Evolutionary conservation across 2,113 vertebrate genomes (phyloP).

Genomic region (Epinephelus cyanopodus): DNA sequence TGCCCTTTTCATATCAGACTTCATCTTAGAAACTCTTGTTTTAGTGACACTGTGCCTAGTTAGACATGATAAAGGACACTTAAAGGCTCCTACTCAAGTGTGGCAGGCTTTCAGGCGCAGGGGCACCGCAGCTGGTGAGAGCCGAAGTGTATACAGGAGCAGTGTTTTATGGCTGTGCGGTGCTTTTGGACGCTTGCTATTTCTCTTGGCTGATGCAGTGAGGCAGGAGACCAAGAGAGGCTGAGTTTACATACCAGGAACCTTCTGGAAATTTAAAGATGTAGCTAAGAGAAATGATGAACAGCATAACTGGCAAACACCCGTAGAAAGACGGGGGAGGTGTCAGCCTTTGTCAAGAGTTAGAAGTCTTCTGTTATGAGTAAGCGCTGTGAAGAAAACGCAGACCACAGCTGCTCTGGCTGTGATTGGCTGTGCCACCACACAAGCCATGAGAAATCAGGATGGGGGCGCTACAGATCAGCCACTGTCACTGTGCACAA

Average conservation of each 20-base stretch:
- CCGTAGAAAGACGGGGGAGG: not conserved
- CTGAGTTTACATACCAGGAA: slow-evolving; percentile 68
- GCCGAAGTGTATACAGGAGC: slow-evolving; percentile 22
- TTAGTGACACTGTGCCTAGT: not conserved
- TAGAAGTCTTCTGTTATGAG: slow-evolving; percentile 2
- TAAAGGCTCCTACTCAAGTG: not conserved
- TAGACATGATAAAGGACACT: not conserved
- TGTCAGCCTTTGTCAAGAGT: not conserved
- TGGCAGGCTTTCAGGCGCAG: not conserved
- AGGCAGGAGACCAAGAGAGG: slow-evolving; percentile 4
- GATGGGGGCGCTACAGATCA: not conserved
- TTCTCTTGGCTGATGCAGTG: slow-evolving; percentile 15
- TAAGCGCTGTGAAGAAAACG: not conserved
- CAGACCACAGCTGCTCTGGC: not conserved
- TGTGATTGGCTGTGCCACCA: not conserved
- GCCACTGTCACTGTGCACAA: not conserved
- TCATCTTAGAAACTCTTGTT: not conserved
- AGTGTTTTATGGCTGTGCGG: slow-evolving; percentile 26
- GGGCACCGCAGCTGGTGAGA: not conserved
- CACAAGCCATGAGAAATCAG: not conserved
- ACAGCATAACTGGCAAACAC: not conserved
- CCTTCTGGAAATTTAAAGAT: slow-evolving; percentile 37
- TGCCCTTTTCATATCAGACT: not conserved
- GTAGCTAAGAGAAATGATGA: not conserved
- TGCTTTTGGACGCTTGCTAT: not conserved